Evolutionary conservation across 2,888 invertebrate genomes (phyloP), one percentile per base, ranked within the genome.

Genomic region (Drosophila ezoana): DNA sequence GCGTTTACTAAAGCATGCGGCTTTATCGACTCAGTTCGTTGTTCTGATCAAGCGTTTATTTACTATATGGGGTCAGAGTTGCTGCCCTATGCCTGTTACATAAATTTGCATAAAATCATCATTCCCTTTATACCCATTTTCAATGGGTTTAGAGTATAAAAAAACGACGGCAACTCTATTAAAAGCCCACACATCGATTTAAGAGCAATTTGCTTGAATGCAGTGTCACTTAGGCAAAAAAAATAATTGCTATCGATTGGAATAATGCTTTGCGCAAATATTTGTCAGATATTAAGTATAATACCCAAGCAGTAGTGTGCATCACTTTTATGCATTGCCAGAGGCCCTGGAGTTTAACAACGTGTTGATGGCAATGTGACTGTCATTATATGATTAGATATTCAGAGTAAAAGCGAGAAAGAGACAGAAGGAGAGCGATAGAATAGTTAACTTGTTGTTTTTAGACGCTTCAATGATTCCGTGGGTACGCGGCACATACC

Each of bases 381-480:
- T 52, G 52, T 18, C 60, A 61, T 58, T 61, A 58, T 56, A 13
- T 62, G 61, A 75, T 71, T 75, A 59, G 61, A 75, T 62, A 23
- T 32, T 47, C 23, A 18, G 13, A 37, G 11, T 18, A 35, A 53
- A 23, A 16, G 13, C 16, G 38, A 56, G 58, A 58, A 49, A 18
- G 18, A 44, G 33, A 20, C 10, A 49, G 1, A 14, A 9, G 18
- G 38, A 20, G 6, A 49, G 3, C 13, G 51, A 51, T 13, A 23
- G 51, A 47, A 40, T 20, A 37, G 33, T 45, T 33, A 45, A 76
- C 41, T 63, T 66, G 65, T 54, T 64, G 47, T 47, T 41, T 43
- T 38, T 64, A 44, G 58, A 59, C 69, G 83, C 84, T 66, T 81
- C 69, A 83, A 62, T 72, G 71, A 52, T 76, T 83, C 52, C 52